phyloP scores from a whole-genome alignment of 1,140 invertebrate species.

The Polypedilum vanderplanki region DNA sequence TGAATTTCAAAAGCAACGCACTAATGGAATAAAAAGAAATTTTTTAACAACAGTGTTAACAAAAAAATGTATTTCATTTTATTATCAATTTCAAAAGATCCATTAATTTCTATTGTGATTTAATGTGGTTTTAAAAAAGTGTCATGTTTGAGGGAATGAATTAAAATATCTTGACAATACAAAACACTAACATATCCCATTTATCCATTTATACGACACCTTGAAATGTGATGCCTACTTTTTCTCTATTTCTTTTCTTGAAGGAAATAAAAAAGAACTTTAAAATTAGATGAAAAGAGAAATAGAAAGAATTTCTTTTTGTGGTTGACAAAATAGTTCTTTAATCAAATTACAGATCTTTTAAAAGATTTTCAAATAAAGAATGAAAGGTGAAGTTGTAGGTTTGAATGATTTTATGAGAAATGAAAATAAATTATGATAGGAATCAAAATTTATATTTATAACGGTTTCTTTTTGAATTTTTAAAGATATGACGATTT shows the following conservation, averaged over 20 bases:
- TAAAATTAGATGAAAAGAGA: neutral
- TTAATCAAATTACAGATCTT: neutral
- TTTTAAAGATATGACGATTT: neutral
- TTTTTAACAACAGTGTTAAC: neutral
- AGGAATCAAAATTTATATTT: neutral
- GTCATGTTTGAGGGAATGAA: neutral
- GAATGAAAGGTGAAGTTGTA: neutral
- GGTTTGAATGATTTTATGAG: neutral
- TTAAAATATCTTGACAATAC: neutral
- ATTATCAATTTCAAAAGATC: slow-evolving; percentile 11
- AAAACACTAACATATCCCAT: neutral
- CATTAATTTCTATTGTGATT: neutral
- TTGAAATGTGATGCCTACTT: slow-evolving; percentile 12
- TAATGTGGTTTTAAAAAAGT: neutral
- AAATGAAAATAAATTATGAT: neutral
- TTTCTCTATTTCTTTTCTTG: neutral
- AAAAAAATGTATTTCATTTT: neutral
- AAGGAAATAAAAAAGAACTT: neutral
- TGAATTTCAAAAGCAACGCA: neutral
- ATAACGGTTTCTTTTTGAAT: neutral
- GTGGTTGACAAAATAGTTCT: neutral
- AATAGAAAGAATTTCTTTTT: neutral
- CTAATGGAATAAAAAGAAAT: neutral
- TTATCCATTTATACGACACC: slow-evolving; percentile 17
- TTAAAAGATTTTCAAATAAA: neutral